phyloP scores from a whole-genome alignment of 1,140 invertebrate species.

The Nylanderia fulva region DNA sequence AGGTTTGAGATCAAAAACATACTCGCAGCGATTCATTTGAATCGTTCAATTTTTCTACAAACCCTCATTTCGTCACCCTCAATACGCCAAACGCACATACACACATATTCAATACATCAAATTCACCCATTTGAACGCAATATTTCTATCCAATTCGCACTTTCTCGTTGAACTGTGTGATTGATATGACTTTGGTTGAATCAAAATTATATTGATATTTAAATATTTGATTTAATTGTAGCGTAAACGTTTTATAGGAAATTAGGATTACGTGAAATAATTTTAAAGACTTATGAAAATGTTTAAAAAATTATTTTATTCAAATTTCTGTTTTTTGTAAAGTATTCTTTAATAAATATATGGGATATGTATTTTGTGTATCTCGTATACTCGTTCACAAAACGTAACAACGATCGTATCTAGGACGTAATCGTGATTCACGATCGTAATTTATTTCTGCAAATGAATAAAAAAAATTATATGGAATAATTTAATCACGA shows the following conservation, averaged over 20 bases:
- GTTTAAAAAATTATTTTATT: neutral
- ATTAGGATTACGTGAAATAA: constrained; percentile 13
- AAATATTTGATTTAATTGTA: constrained; percentile 22
- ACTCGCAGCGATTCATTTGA: constrained; percentile 19
- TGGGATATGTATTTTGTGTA: neutral
- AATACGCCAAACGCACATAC: too few species aligned
- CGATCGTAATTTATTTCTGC: neutral
- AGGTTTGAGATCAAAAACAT: neutral
- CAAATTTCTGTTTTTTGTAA: neutral
- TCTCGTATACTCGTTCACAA: neutral
- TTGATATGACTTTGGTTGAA: neutral
- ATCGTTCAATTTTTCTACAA: neutral
- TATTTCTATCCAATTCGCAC: constrained; percentile 15
- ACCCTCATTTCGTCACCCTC: neutral
- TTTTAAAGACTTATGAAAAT: neutral
- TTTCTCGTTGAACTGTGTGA: constrained; percentile 2
- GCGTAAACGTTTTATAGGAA: constrained; percentile 13
- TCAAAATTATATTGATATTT: neutral
- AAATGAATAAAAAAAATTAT: neutral
- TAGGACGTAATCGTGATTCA: neutral
- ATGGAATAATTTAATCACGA: neutral
- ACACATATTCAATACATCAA: neutral
- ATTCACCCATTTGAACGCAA: constrained; percentile 10
- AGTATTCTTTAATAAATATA: neutral
- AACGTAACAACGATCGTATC: neutral